Conservation (phyloP, 2,888 invertebrate genomes). For the Tachystola acroxantha region DNA sequence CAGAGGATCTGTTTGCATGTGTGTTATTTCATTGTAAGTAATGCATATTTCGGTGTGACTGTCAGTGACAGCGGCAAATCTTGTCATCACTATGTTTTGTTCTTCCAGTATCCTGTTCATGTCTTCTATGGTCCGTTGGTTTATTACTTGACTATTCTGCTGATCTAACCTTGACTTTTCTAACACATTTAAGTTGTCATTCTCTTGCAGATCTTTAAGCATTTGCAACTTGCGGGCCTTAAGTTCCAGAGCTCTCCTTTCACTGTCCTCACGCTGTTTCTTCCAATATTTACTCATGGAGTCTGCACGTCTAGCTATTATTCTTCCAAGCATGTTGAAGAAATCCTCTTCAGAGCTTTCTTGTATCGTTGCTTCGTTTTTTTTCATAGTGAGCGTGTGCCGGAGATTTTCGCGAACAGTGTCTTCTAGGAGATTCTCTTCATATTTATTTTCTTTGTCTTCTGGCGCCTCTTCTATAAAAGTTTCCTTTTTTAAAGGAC, state of each 20-base stretch:
- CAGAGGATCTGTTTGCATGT: slow-evolving; percentile 56
- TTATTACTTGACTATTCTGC: slow-evolving; percentile 62
- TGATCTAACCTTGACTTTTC: slow-evolving; percentile 67
- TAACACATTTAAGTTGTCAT: slow-evolving; percentile 67
- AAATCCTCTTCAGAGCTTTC: slow-evolving; percentile 46
- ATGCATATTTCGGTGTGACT: slow-evolving; percentile 76
- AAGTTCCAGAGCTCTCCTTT: slow-evolving; percentile 57
- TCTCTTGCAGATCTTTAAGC: slow-evolving; percentile 60
- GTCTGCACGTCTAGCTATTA: slow-evolving; percentile 51
- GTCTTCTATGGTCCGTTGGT: slow-evolving; percentile 61
- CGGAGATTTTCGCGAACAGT: slow-evolving; percentile 51
- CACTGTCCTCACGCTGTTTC: slow-evolving; percentile 52
- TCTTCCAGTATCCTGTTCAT: slow-evolving; percentile 72
- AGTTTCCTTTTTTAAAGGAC: slow-evolving; percentile 26
- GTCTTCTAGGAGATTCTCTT: slow-evolving; percentile 46
- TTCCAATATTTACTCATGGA: slow-evolving; percentile 38
- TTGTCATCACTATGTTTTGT: slow-evolving; percentile 59
- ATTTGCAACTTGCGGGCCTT: slow-evolving; percentile 57
- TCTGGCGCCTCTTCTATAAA: slow-evolving; percentile 12
- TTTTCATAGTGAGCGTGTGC: slow-evolving; percentile 50
- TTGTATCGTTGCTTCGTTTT: slow-evolving; percentile 45
- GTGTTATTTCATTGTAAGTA: slow-evolving; percentile 76
- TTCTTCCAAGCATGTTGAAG: slow-evolving; percentile 49
- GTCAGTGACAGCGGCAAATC: slow-evolving; percentile 75
- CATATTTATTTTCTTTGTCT: slow-evolving; percentile 27